Base-by-base conservation (phyloP, 2,797 vertebrate genomes). In the Characodon lateralis region DNA sequence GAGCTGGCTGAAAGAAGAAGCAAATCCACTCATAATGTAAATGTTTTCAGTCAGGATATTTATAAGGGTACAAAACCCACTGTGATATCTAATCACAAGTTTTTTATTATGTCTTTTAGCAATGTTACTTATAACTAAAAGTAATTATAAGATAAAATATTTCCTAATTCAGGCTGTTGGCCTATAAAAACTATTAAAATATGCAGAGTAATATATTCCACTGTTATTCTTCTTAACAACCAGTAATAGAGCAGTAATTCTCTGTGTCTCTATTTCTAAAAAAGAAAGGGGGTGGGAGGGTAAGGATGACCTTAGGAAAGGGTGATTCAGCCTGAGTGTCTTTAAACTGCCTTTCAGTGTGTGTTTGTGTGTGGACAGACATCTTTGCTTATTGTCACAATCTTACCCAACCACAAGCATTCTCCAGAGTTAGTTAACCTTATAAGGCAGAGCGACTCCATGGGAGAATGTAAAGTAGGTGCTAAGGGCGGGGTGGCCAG, bases 391-490 rank as follows among this genome's bases (percentile, higher is more conserved):
- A 12, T 18, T 65, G 72, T 43, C 75, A 76, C 81, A 79, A 90
- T 95, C 94, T 95, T 94, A 88, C 88, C 94, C 87, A 85, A 89
- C 94, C 94, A 90, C 95, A 95, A 93, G 94, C 93, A 94, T 93
- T 94, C 88, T 83, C 94, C 89, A 89, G 93, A 92, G 92, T 95
- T 91, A 89, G 90, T 96, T 96, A 95, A 94, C 96, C 96, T 95
- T 96, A 96, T 96, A 96, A 96, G 96, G 96, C 78, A 35, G 71
- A 22, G 59, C 85, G 85, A 63, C 72, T 93, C 89, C 84, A 78
- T 85, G 41, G 6, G 86, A 89, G 94, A 96, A 96, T 94, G 87
- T 91, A 91, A 88, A 89, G 85, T 82, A 84, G 83, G 78, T 88
- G 95, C 95, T 93, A 93, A 93, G 91, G 95, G 95, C 95, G 95